Evolutionary conservation across 2,797 vertebrate species (phyloP), one percentile per base, ranked within the genome.

Genomic region (Helostoma temminkii): DNA sequence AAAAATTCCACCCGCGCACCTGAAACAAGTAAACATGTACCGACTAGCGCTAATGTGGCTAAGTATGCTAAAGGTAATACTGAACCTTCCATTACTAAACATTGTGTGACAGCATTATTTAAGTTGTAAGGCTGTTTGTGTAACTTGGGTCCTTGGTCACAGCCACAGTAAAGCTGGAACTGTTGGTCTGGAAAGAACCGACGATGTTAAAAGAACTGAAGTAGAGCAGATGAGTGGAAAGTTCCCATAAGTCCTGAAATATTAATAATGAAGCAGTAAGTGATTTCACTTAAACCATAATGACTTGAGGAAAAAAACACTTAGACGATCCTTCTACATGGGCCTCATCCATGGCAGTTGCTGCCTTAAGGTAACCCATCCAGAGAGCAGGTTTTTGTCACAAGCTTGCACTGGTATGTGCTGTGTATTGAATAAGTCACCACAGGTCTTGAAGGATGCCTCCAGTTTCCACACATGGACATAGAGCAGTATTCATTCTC

Each of bases 361-460:
- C 41, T 8, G 15, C 37, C 16, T 41, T 19, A 71, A 46, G 32
- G 14, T 1, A 60, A 61, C 4, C 15, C 47, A 25, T 37, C 14
- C 36, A 32, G 19, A 48, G 52, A 62, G 43, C 56, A 45, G 59
- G 43, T 30, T 25, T 82, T 78, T 64, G 67, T 88, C 76, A 67
- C 54, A 68, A 14, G 19, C 60, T 42, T 8, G 4, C 30, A 41
- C 48, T 26, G 43, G 12, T 57, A 19, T 52, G 28, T 15, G 4
- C 61, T 88, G 72, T 69, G 48, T 83, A 65, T 71, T 52, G 54
- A 76, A 71, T 80, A 71, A 71, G 57, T 77, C 75, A 61, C 36
- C 3, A 26, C 36, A 37, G 36, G 47, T 52, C 39, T 37, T 79
- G 74, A 83, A 69, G 64, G 63, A 84, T 73, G 78, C 68, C n/a